phyloP scores from a whole-genome alignment of 2,797 vertebrate genomes.

The Trematomus bernacchii region DNA sequence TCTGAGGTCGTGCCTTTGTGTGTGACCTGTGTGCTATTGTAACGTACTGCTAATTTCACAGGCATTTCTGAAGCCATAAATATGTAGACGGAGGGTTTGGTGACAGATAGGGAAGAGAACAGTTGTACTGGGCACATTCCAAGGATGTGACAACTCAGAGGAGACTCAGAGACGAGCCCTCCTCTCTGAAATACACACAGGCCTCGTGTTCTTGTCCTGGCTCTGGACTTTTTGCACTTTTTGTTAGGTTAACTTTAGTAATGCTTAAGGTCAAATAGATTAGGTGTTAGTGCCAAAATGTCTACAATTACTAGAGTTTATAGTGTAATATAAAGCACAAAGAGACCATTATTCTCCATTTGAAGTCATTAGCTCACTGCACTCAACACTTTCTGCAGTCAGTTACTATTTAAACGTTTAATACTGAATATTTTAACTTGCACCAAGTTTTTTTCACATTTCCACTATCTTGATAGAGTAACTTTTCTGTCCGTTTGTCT shows the following conservation, averaged over 20 bases:
- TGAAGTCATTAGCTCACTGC: background rate
- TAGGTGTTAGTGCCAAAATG: background rate
- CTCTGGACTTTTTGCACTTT: background rate
- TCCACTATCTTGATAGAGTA: background rate
- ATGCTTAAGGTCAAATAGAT: background rate
- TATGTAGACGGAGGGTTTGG: constrained; percentile 26
- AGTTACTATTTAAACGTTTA: constrained; percentile 13
- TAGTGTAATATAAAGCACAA: background rate
- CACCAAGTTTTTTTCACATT: background rate
- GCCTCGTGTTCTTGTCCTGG: background rate
- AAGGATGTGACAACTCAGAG: constrained; percentile 31
- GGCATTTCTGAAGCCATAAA: constrained; percentile 35
- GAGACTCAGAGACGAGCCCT: constrained; percentile 1
- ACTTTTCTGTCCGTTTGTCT: background rate
- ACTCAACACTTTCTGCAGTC: background rate
- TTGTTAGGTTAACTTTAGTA: background rate
- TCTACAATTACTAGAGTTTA: background rate
- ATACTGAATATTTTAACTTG: constrained; percentile 3
- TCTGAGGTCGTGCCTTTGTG: constrained; percentile 52
- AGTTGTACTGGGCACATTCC: constrained; percentile 9
- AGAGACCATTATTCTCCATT: background rate
- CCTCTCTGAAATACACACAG: background rate
- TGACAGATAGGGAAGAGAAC: constrained; percentile 29
- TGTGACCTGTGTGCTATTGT: constrained; percentile 44
- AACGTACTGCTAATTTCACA: constrained; percentile 54